Evolutionary conservation across 2,888 invertebrate genomes (phyloP).

Genomic region (Mimas tiliae): DNA sequence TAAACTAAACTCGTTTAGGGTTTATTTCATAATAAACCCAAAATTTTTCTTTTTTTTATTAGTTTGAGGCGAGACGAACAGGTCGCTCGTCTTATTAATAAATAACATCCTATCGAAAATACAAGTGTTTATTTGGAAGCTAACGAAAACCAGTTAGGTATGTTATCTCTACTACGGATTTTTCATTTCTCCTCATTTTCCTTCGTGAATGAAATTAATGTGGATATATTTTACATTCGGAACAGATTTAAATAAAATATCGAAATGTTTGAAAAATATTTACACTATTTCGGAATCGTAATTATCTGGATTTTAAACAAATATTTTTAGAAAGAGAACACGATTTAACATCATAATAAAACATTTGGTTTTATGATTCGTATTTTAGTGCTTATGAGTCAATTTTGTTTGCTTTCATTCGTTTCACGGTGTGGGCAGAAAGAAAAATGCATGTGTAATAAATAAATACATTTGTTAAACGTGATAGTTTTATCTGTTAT

Average conservation of each 20-base stretch:
- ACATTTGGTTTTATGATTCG: conserved; percentile 2
- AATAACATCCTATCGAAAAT: too few species aligned
- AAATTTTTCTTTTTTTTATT: too few species aligned
- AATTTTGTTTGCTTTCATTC: conserved; percentile 13
- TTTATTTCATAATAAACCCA: too few species aligned
- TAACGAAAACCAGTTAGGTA: too few species aligned
- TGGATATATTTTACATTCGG: neutral
- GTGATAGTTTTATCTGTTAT: too few species aligned
- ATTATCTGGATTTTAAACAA: neutral
- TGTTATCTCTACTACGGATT: neutral
- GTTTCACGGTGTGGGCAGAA: neutral
- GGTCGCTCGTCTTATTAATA: too few species aligned
- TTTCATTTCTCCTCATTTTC: neutral
- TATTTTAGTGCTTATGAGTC: neutral
- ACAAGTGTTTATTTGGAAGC: neutral
- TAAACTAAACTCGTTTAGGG: too few species aligned
- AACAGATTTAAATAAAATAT: neutral
- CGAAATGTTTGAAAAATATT: neutral
- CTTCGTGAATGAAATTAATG: neutral
- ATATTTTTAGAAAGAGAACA: neutral
- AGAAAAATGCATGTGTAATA: neutral
- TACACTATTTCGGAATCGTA: neutral
- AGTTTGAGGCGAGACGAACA: too few species aligned
- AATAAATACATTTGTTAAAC: too few species aligned
- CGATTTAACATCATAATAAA: conserved; percentile 5